These are phyloP conservation scores for Meda fulgida DNA, from an alignment of 2,797 vertebrate genomes.

Conservation along the genomic window DNA sequence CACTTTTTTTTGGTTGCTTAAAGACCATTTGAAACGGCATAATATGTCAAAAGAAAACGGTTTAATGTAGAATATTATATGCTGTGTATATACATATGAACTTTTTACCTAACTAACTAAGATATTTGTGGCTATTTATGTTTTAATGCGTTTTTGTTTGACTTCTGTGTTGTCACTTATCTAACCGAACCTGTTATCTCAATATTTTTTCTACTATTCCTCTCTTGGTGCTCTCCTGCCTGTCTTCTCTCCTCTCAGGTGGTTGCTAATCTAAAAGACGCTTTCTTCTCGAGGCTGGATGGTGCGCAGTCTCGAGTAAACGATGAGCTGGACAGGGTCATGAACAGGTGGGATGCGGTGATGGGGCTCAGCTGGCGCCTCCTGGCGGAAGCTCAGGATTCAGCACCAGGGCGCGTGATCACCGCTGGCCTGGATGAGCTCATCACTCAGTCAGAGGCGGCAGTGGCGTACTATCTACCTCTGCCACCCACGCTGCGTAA, in stretches of 20 bases:
- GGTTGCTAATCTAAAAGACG: conserved; percentile 70
- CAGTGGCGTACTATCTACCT: conserved; percentile 71
- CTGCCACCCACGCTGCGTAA: conserved; percentile 73
- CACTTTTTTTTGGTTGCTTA: background rate
- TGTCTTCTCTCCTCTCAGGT: conserved; percentile 62
- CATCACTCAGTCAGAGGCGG: conserved; percentile 70
- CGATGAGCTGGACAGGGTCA: conserved; percentile 62
- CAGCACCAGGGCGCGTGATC: conserved; percentile 59
- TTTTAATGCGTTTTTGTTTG: background rate
- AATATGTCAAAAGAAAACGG: background rate
- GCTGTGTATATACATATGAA: background rate
- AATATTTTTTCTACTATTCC: background rate
- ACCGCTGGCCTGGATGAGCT: conserved; percentile 65
- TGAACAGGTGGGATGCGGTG: conserved; percentile 62
- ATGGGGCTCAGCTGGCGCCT: background rate
- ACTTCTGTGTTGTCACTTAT: background rate
- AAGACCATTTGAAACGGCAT: background rate
- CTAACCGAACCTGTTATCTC: background rate
- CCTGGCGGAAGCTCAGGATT: conserved; percentile 61
- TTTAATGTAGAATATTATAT: background rate
- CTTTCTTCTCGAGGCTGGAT: conserved; percentile 70
- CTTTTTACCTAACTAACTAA: background rate
- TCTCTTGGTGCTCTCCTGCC: background rate
- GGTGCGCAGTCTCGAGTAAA: conserved; percentile 67
- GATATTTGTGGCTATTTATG: background rate